These are phyloP conservation scores for Fopius arisanus DNA, from an alignment of 1,140 invertebrate species.

Conservation along the genomic window DNA sequence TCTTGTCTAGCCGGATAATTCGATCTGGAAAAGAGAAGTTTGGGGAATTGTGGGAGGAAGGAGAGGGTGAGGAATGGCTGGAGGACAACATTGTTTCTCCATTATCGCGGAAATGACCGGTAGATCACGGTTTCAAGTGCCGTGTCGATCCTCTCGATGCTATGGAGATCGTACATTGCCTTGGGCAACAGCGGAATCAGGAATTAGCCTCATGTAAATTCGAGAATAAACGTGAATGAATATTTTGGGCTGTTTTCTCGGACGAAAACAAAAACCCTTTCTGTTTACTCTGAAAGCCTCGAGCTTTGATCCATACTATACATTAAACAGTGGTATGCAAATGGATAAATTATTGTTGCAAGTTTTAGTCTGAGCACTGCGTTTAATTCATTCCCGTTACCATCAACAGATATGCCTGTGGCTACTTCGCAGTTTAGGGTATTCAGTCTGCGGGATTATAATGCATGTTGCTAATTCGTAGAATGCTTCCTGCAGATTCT, in stretches of 20 bases:
- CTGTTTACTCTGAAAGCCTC: neutral
- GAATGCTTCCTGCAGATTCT: neutral
- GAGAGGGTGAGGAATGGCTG: neutral
- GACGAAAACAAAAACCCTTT: too few species aligned
- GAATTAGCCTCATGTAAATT: neutral
- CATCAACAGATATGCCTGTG: neutral
- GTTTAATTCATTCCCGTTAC: slow-evolving; percentile 16
- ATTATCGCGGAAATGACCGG: slow-evolving; percentile 40
- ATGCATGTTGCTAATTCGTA: slow-evolving; percentile 14
- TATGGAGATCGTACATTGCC: neutral
- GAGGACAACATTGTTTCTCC: slow-evolving; percentile 45
- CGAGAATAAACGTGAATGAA: too few species aligned
- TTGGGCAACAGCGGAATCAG: neutral
- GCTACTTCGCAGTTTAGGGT: neutral
- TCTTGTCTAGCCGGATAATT: neutral
- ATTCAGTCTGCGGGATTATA: slow-evolving; percentile 21
- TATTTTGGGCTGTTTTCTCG: too few species aligned
- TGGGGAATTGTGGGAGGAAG: neutral
- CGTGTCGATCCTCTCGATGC: slow-evolving; percentile 17
- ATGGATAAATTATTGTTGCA: slow-evolving; percentile 16
- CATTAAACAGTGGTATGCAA: neutral
- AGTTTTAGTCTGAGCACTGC: neutral
- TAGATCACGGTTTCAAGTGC: slow-evolving; percentile 16
- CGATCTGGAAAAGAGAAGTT: slow-evolving; percentile 15
- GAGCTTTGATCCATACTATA: neutral